Evolutionary conservation across 1,140 invertebrate genomes (phyloP), one percentile per base, ranked within the genome.

Genomic region (Lysiphlebus fabarum): DNA sequence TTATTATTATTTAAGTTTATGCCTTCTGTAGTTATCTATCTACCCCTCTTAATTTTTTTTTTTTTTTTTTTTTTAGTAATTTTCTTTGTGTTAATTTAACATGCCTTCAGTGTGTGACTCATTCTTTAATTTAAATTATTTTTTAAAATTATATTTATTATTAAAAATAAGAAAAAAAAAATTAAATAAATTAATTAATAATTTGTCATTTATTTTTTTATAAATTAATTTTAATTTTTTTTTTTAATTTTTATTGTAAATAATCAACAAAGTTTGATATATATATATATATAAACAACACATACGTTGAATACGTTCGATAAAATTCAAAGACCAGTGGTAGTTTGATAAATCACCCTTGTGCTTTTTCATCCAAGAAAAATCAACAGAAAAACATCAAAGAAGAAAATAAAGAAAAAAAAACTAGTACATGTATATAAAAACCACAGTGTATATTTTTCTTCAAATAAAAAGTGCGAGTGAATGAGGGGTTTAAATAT

Each of bases 301-400:
- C n/a, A n/a, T n/a, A n/a, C 4, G 17, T 26, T 26, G n/a, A n/a
- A 26, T 26, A 2, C 17, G 17, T 26, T 26, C 17, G 17, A 26
- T 26, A 26, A 26, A n/a, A 26, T 26, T 26, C 17, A 26, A 26
- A 26, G 17, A 26, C 17, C 17, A 26, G 17, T 26, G 17, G 17
- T 26, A 26, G 17, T 26, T 26, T 26, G 17, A 26, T 26, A 26
- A 26, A 26, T 26, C 17, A 26, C 38, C 41, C 43, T 43, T 33
- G 56, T 58, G 56, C 56, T 58, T 58, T 58, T 58, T 58, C 33
- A 41, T 42, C 34, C 34, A 12, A 40, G 53, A 37, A 43, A 51
- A 58, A 58, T 58, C 56, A 58, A 58, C 48, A 58, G 48, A 44
- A 50, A 17, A 53, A 58, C 48, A 58, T 58, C 56, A 58, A 58